Base-by-base conservation (phyloP, 2,797 vertebrate species). In the Cossypha heuglini region DNA sequence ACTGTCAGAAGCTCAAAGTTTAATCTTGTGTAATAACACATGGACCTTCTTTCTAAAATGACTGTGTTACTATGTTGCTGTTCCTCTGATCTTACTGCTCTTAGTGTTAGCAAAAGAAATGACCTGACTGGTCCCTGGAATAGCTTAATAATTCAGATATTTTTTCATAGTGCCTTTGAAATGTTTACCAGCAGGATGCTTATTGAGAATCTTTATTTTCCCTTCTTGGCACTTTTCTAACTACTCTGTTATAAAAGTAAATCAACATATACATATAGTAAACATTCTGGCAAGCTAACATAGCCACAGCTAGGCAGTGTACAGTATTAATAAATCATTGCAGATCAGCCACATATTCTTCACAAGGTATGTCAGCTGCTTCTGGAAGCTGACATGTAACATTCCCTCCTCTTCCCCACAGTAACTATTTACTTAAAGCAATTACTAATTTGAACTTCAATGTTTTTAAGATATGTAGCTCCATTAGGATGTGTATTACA, bases 111-210 rank as follows among this genome's bases (percentile, higher is more conserved):
- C 33, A 67, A 79, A 91, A 85, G 68, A 94, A 91, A 94, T 92
- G 5, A 88, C 75, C 68, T 83, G 64, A 28, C 57, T 93, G 51
- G 42, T 89, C 61, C n/a, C 42, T 89, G 61, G 38, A 94, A 91
- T 67, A 77, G 84, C 52, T 86, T 86, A 93, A 94, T 95, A 96
- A 93, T 77, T 94, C 81, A 94, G 57, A 28, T 82, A 29, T 63
- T 79, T 46, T 91, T 92, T 92, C 85, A 38, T 17, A 88, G 40
- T 67, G 45, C 61, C 71, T 89, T 94, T 89, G 84, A 94, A 95
- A 91, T 74, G 40, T 93, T 96, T 97, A 93, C 89, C 52, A 90
- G 64, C 24, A 86, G 52, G 38, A 42, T 87, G 59, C 68, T 89
- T 76, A 62, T 25, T 71, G 42, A 80, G 42, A 80, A 86, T 68